Evolutionary conservation across 2,888 invertebrate species (phyloP).

Genomic region (Toxonevra muliebris): DNA sequence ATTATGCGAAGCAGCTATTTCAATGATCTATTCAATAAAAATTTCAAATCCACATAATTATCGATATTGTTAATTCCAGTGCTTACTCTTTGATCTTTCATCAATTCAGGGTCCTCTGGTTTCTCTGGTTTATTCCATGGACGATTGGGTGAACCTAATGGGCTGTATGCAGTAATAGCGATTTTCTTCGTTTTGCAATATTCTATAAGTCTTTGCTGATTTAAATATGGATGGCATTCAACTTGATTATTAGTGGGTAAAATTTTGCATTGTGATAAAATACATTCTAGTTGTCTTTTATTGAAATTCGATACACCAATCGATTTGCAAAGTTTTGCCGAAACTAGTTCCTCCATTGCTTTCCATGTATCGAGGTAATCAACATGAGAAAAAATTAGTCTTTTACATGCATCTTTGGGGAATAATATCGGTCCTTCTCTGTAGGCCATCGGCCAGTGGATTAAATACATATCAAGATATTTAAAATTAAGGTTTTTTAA

Average conservation of each 20-base stretch:
- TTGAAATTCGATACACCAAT: constrained; percentile 83
- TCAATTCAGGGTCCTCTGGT: constrained; percentile 66
- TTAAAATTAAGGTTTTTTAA: constrained; percentile 76
- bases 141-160: constrained; percentile 81
- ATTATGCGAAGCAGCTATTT: constrained; percentile 69
- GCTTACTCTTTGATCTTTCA: constrained; percentile 76
- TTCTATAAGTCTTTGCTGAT: constrained; percentile 73
- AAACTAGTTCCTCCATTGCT: constrained; percentile 76
- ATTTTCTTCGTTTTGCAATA: constrained; percentile 75
- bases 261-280: constrained; percentile 70
- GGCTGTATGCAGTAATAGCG: constrained; percentile 81
- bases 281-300: constrained; percentile 73
- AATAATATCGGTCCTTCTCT: constrained; percentile 76
- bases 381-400: constrained; percentile 70
- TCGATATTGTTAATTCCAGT: not conserved
- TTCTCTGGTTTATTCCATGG: constrained; percentile 81
- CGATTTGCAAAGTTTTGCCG: constrained; percentile 72
- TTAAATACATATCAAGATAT: constrained; percentile 87
- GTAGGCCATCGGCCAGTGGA: constrained; percentile 91
- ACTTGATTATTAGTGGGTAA: constrained; percentile 74
- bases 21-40: constrained; percentile 67
- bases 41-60: not conserved
- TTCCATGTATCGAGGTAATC: constrained; percentile 80
- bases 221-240: constrained; percentile 83
- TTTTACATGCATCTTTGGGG: constrained; percentile 71